Evolutionary conservation across 2,888 invertebrate genomes (phyloP).

Genomic region (Pachliopta kotzebuea): DNA sequence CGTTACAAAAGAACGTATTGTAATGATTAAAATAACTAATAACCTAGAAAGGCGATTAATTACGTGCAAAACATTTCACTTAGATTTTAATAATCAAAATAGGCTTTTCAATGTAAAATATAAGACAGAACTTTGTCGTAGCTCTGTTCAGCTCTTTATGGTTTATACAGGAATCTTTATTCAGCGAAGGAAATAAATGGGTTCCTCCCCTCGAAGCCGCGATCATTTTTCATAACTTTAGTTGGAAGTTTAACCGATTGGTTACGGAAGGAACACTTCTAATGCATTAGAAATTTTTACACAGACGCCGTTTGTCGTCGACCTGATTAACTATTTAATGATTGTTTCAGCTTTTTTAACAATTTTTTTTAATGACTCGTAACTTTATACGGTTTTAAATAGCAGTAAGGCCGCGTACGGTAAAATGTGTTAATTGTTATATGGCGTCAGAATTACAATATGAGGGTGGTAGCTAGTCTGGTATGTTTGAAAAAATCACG

Average conservation of each 20-base stretch:
- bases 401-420: no score
- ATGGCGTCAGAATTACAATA: no score
- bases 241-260: conserved; percentile 8
- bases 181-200: conserved; percentile 1
- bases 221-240: conserved; percentile 18
- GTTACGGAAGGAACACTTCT: conserved; percentile 2
- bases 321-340: not conserved
- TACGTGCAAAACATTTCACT: not conserved
- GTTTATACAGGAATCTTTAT: not conserved
- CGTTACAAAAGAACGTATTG: not conserved
- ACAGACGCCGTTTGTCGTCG: not conserved
- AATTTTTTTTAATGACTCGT: no score
- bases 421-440: no score
- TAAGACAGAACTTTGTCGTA: not conserved
- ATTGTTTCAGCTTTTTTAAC: not conserved
- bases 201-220: conserved; percentile 1
- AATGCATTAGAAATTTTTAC: conserved; percentile 6
- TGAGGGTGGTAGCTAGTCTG: no score
- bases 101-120: not conserved
- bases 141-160: not conserved
- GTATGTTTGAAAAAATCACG: no score
- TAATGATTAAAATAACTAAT: not conserved
- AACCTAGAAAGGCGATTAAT: not conserved
- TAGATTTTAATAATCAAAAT: not conserved
- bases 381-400: no score